Conservation (phyloP, 2,113 vertebrate genomes). For the Petrocephalus microphthalmus region DNA sequence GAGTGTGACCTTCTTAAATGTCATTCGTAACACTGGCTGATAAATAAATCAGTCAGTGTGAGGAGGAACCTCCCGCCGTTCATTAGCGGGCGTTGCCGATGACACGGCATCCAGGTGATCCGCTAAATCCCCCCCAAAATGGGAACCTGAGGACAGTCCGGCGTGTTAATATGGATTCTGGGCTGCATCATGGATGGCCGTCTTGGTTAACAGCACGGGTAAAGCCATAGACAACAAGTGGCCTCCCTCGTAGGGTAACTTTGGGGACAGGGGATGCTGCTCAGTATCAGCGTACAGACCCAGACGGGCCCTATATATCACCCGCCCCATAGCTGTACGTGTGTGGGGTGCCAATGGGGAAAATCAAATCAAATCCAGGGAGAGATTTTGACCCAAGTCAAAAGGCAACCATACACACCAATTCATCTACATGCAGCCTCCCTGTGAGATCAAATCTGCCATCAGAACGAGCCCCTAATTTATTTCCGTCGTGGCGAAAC, state of each 20-base stretch:
- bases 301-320: neutral
- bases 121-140: neutral
- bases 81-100: neutral
- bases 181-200: neutral
- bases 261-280: neutral
- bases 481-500: constrained; percentile 9
- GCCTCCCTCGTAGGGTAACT: neutral
- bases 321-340: neutral
- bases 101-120: neutral
- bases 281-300: neutral
- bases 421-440: neutral
- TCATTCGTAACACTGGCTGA: neutral
- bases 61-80: neutral
- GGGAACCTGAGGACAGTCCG: neutral
- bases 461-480: neutral
- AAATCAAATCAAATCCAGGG: constrained; percentile 10
- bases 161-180: neutral
- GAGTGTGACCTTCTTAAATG: constrained; percentile 9
- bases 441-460: neutral
- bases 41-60: neutral
- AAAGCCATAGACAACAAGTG: neutral
- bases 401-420: neutral
- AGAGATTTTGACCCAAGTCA: neutral
- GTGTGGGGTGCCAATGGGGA: neutral
- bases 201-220: neutral